Base-by-base conservation (phyloP, 1,140 invertebrate species). In the Laupala kohalensis region DNA sequence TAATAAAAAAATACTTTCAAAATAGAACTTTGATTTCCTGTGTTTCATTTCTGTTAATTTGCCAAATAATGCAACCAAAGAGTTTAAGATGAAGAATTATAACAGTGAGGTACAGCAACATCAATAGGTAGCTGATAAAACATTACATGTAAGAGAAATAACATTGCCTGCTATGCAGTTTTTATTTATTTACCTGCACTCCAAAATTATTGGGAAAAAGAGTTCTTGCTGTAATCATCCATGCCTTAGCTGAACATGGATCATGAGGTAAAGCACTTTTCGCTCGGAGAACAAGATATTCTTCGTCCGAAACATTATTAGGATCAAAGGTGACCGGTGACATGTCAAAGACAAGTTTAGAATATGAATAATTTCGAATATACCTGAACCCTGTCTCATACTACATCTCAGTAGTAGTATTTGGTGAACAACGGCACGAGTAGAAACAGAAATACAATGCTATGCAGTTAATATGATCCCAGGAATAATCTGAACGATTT, bases 201-300 rank as follows among this genome's bases (percentile, higher is more conserved):
- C 87, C 88, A 77, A 93, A 93, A 78, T 92, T 93, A 30, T 89
- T 86, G 0, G 93, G 92, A 84, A 90, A 94, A 72, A 95, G 83
- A 9, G 90, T 92, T 85, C 91, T 92, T 0, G 93, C 93, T 9
- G 92, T 94, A n/a, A 95, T 86, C 81, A 95, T 88, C 93, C 93
- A 95, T 25, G 92, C 90, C 85, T 94, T 94, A 1, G 92, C 92
- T 30, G 89, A 86, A 80, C 87, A 87, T 72, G 90, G 87, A 80
- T 94, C 90, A 30, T 78, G 81, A 71, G 86, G 84, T 28, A 91
- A 82, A 30, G 86, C 85, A 76, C 88, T 84, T 80, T 92, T 92
- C 2, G 92, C 91, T 78, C 87, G 82, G 71, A 84, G 84, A 76
- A 94, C 89, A 71, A 94, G 86, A 82, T 91, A 94, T 77, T 92